Evolutionary conservation across 2,888 invertebrate species (phyloP).

Genomic region (Cryptophagus acutangulus): DNA sequence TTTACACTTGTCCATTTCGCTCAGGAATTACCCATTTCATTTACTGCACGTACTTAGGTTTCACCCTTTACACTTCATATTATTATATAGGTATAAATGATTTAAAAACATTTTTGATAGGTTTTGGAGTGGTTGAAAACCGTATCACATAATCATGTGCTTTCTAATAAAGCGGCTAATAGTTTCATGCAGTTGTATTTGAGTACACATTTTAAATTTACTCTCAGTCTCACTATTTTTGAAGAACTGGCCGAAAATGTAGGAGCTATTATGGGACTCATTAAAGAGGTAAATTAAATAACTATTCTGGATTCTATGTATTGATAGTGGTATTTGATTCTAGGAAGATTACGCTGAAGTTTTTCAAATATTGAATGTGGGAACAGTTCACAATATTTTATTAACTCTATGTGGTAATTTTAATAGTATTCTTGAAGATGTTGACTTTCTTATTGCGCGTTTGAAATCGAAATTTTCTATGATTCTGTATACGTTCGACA

Average conservation of each 20-base stretch:
- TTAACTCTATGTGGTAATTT: constrained; percentile 43
- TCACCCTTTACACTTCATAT: too few species aligned
- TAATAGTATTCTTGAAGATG: constrained; percentile 45
- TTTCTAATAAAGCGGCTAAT: constrained; percentile 37
- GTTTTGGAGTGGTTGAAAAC: constrained; percentile 45
- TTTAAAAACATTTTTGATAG: constrained; percentile 40
- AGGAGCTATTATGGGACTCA: constrained; percentile 45
- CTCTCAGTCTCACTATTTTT: constrained; percentile 42
- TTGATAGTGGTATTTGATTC: constrained; percentile 16
- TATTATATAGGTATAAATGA: too few species aligned
- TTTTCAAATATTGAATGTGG: constrained; percentile 45
- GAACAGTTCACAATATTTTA: constrained; percentile 41
- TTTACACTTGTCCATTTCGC: too few species aligned
- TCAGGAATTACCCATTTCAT: too few species aligned
- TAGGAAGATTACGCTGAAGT: constrained; percentile 31
- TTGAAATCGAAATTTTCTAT: constrained; percentile 44
- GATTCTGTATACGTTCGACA: constrained; percentile 36
- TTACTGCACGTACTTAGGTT: too few species aligned
- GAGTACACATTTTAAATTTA: constrained; percentile 40
- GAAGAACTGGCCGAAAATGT: constrained; percentile 48
- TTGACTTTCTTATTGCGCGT: constrained; percentile 45
- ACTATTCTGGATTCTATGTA: too few species aligned
- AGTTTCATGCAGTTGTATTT: constrained; percentile 43
- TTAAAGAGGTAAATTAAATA: constrained; percentile 49
- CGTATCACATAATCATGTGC: constrained; percentile 37